A percentile compares a stretch with the other conserved stretches of the same genome.
Conservation (phyloP, 1,140 invertebrate species). For the Pachyrhynchus sulphureomaculatus region DNA sequence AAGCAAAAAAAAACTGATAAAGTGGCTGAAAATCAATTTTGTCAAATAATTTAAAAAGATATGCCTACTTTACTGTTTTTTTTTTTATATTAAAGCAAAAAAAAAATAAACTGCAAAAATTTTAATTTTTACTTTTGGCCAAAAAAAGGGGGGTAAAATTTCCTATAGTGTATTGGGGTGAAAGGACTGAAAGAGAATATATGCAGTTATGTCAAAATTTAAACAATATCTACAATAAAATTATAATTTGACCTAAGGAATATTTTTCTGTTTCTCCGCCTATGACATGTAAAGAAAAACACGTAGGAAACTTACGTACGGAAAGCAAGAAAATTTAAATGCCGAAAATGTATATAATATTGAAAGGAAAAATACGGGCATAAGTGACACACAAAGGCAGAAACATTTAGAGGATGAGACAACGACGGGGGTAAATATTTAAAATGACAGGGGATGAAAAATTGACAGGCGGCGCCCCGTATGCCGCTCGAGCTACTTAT, state of each 20-base stretch:
- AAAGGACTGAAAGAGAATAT: too few relatives aligned
- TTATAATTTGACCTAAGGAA: neutral
- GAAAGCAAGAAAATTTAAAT: constrained; percentile 13
- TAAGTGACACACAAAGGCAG: constrained; percentile 21
- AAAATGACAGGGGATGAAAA: constrained; percentile 20
- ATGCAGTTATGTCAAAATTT: too few relatives aligned
- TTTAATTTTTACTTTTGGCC: too few relatives aligned
- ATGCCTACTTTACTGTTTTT: too few relatives aligned
- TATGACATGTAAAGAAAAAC: neutral
- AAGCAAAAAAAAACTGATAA: too few relatives aligned
- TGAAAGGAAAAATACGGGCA: constrained; percentile 15
- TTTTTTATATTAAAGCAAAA: too few relatives aligned
- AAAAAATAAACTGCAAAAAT: too few relatives aligned
- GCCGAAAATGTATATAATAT: constrained; percentile 18
- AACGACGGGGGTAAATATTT: constrained; percentile 18
- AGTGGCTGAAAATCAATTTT: too few relatives aligned
- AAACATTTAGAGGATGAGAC: constrained; percentile 18
- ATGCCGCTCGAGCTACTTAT: constrained; percentile 6
- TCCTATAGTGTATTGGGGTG: too few relatives aligned
- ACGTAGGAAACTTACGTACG: neutral
- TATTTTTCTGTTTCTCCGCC: neutral
- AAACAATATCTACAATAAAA: too few relatives aligned
- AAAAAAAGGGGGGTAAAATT: too few relatives aligned
- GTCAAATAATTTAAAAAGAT: too few relatives aligned
- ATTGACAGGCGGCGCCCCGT: constrained; percentile 5